phyloP scores from a whole-genome alignment of 2,113 vertebrate genomes.

The Lota lota region DNA sequence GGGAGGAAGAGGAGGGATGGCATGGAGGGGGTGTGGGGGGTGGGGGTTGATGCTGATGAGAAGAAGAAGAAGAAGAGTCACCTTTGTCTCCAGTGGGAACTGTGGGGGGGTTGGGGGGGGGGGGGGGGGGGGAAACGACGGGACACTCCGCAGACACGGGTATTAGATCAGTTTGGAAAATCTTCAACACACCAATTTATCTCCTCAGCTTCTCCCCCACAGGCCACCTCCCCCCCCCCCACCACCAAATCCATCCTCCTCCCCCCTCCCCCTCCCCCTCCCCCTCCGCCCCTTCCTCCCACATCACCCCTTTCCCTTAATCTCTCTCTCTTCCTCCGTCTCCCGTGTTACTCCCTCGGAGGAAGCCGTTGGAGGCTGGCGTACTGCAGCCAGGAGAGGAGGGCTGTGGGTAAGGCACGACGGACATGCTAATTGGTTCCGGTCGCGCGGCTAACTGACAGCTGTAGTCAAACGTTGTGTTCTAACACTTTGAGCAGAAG shows the following conservation, averaged over 20 bases:
- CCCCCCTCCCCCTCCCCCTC: not conserved
- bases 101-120: conserved; percentile 35
- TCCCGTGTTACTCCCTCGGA: too few species aligned
- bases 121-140: not conserved
- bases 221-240: not conserved
- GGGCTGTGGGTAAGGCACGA: too few species aligned
- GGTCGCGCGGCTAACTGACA: too few species aligned
- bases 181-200: conserved; percentile 38
- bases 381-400: too few species aligned
- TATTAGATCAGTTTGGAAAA: conserved; percentile 68
- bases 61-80: conserved; percentile 34
- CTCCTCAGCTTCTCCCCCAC: not conserved
- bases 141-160: conserved; percentile 43
- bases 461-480: too few species aligned
- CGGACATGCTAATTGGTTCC: too few species aligned
- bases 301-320: not conserved
- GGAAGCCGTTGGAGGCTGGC: too few species aligned
- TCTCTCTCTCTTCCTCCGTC: too few species aligned
- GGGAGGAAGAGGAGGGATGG: conserved; percentile 2
- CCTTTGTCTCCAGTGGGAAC: conserved; percentile 47
- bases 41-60: conserved; percentile 51
- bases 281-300: not conserved
- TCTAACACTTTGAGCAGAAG: too few species aligned
- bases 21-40: conserved; percentile 1
- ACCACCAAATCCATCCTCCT: conserved; percentile 10